Base-by-base conservation (phyloP, 2,113 vertebrate species). In the Microcebus griseorufus region DNA sequence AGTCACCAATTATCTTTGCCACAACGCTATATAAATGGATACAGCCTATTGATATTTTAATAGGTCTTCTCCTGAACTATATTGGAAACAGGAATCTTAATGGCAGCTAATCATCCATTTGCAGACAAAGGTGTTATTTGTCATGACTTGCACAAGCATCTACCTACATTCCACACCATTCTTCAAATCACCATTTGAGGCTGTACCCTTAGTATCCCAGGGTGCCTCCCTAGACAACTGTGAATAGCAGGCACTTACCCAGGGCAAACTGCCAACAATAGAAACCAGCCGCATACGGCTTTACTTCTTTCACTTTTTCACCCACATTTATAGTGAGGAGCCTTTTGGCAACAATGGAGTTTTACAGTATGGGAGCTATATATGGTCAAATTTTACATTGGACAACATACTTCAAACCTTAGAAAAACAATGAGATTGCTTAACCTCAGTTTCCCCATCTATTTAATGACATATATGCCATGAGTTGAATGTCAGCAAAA, bases 11-110 rank as follows among this genome's bases (percentile, higher is more conserved):
- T 97, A 98, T 85, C 95, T 12, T 45, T 92, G 90, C 87, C 78
- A 55, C 93, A 78, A 29, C 0, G 8, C 53, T 87, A 84, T 84
- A 97, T 87, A 97, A 85, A 95, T 0, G 8, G 97, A 86, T 9
- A 1, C 42, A 92, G 69, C 23, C 45, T 96, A 95, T 0, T 93
- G 93, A 75, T 97, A 98, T 94, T 98, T 97, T 95, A 97, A 97
- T 92, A 42, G 70, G 62, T 90, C 92, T 79, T 86, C 73, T 96
- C 92, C 69, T 85, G 48, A 95, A 92, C 62, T 85, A 3, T 64
- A 45, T 2, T 69, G 79, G 94, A 84, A 65, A 25, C n/a, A 89
- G 86, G 72, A 76, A 81, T 90, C 87, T 45, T 86, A 27, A 84
- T 67, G 87, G 95, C 81, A 25, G 13, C 34, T 95, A 90, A 98